These are phyloP conservation scores for Heliconius himera DNA, from an alignment of 1,140 invertebrate species.

Conservation along the genomic window DNA sequence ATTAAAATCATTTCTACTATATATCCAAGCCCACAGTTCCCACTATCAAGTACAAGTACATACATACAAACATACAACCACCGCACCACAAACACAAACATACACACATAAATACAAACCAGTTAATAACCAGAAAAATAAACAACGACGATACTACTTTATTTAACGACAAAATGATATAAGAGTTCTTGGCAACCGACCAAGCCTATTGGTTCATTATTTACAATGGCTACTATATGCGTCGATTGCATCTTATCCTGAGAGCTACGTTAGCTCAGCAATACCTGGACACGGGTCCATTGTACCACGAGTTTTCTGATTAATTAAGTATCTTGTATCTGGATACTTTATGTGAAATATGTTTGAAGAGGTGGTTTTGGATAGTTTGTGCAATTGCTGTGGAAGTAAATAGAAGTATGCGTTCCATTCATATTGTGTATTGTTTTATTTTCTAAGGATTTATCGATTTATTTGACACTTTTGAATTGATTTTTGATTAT, in stretches of 20 bases:
- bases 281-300: constrained; percentile 38
- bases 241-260: constrained; percentile 44
- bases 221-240: constrained; percentile 41
- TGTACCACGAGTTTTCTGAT: constrained; percentile 22
- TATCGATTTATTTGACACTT: not conserved
- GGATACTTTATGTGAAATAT: not conserved
- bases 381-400: too few relatives aligned
- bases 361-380: not conserved
- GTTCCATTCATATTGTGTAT: not conserved
- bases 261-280: constrained; percentile 25
- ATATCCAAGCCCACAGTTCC: too few relatives aligned
- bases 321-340: not conserved
- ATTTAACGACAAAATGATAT: constrained; percentile 14
- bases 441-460: not conserved
- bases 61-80: not conserved
- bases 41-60: not conserved
- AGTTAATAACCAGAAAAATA: constrained; percentile 3
- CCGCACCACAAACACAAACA: too few relatives aligned
- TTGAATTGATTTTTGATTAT: too few relatives aligned
- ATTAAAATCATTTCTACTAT: too few relatives aligned
- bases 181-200: not conserved
- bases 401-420: not conserved
- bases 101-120: not conserved
- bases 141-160: not conserved
- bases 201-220: constrained; percentile 40